Conservation (phyloP, 2,888 invertebrate species). For the Amorpha juglandis region DNA sequence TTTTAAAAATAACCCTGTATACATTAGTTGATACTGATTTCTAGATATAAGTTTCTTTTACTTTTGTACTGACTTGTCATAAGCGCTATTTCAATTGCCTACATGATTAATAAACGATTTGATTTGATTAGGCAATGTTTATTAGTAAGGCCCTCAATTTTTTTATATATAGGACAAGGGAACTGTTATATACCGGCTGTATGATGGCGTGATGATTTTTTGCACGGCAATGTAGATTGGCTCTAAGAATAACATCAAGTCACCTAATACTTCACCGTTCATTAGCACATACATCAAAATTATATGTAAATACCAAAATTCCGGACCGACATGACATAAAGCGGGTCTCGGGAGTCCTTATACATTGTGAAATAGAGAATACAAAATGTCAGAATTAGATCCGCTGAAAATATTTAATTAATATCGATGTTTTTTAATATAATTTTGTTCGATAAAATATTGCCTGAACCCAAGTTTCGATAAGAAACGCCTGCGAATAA, state of each 20-base stretch:
- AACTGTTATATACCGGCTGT: background rate
- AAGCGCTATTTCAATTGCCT: too few species aligned
- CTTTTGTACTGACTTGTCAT: too few species aligned
- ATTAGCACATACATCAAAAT: constrained; percentile 42
- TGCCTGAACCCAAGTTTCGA: background rate
- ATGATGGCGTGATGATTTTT: constrained; percentile 39
- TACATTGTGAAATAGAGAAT: background rate
- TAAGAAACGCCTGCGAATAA: background rate
- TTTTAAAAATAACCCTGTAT: too few species aligned
- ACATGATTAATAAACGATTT: too few species aligned
- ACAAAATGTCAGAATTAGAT: background rate
- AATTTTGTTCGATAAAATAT: too few species aligned
- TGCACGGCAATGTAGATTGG: constrained; percentile 58
- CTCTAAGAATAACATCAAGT: constrained; percentile 71
- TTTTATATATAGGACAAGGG: background rate
- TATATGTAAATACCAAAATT: constrained; percentile 37
- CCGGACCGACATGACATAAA: constrained; percentile 5
- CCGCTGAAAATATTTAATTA: too few species aligned
- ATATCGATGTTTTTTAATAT: too few species aligned
- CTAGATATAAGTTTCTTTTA: too few species aligned
- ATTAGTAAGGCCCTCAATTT: background rate
- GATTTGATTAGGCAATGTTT: background rate
- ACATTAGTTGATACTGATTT: too few species aligned
- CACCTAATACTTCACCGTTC: constrained; percentile 54
- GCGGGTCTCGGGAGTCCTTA: background rate